Evolutionary conservation across 2,797 vertebrate species (phyloP).

Genomic region (Alca torda): DNA sequence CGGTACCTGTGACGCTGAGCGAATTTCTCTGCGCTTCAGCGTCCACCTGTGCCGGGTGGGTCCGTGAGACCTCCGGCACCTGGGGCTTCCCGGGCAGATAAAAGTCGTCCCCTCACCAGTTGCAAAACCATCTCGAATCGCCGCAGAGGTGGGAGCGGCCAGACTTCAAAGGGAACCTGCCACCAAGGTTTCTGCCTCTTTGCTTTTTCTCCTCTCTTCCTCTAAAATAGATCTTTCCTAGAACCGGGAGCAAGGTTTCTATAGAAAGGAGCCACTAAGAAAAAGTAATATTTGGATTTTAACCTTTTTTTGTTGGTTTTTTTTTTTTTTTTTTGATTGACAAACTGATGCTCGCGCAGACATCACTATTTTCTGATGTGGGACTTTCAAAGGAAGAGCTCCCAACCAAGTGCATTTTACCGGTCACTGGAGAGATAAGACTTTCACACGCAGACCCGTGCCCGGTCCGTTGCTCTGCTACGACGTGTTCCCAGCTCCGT

Average conservation of each 20-base stretch:
- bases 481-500: rapidly evolving
- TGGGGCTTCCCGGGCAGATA: neutral
- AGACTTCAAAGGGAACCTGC: neutral
- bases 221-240: neutral
- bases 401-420: neutral
- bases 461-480: neutral
- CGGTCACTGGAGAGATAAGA: neutral
- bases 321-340: neutral
- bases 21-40: neutral
- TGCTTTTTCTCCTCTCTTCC: neutral
- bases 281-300: neutral
- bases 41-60: neutral
- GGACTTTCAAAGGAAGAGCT: neutral
- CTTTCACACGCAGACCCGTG: rapidly evolving
- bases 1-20: neutral
- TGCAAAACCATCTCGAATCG: rapidly evolving
- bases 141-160: neutral
- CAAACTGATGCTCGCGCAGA: neutral
- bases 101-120: neutral
- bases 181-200: neutral
- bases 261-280: neutral
- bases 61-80: neutral
- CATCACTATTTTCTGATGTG: neutral
- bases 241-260: neutral
- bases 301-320: neutral